Evolutionary conservation across 2,797 vertebrate genomes (phyloP), one percentile per base, ranked within the genome.

Genomic region (Tachyglossus aculeatus): DNA sequence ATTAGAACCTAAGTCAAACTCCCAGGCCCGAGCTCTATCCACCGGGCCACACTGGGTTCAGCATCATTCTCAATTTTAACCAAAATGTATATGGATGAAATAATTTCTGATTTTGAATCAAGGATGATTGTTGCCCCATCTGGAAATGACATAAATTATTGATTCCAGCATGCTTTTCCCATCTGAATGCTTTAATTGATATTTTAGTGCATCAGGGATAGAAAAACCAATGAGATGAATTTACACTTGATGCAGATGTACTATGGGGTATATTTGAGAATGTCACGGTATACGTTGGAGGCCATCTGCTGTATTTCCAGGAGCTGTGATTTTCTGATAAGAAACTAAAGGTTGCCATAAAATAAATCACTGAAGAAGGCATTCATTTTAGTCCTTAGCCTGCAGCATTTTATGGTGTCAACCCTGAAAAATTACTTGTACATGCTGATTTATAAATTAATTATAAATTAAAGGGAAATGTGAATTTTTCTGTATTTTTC

Each of bases 381-480:
- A 21, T 1, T 11, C 52, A 40, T 54, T 65, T 54, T 52, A 16
- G 63, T 34, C 55, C n/a, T 3, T 36, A 14, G 52, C 54, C 24
- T 22, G 64, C 54, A 31, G 64, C 59, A 19, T 56, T 67, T 87
- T 61, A 71, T 78, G 78, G 78, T 86, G 83, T 90, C 89, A 88
- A 85, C 85, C 90, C 74, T 85, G 89, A 75, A 88, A 76, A 91
- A 92, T 85, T 81, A 52, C 83, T 68, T 76, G 59, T 58, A 70
- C 25, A 47, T 79, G 32, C 83, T 78, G 84, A 85, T 76, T 87
- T 89, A 84, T 62, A 73, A 80, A 92, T 95, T 90, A 88, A 95
- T 95, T 94, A 95, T 95, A 93, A 93, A 96, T 93, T 87, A 78
- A 77, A 82, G 60, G 67, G 80, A 73, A 79, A 50, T 85, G 87